These are phyloP conservation scores for Rapana venosa DNA, from an alignment of 2,888 invertebrate genomes.

Conservation along the genomic window DNA sequence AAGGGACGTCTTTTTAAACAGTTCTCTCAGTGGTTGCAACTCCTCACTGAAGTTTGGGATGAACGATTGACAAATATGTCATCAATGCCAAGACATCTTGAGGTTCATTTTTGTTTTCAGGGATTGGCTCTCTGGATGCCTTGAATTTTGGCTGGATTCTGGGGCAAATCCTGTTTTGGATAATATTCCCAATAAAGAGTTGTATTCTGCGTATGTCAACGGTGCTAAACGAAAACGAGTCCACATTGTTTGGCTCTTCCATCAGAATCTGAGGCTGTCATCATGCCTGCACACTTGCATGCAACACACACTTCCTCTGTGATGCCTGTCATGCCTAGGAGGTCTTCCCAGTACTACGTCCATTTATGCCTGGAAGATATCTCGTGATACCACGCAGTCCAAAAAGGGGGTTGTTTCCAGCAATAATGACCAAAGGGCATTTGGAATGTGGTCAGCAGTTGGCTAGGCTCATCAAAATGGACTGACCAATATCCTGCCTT, in stretches of 20 bases:
- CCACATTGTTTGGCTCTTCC: conserved; percentile 35
- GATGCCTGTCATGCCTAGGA: conserved; percentile 42
- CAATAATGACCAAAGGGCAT: conserved; percentile 8
- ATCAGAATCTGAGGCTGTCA: conserved; percentile 28
- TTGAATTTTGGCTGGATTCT: conserved; percentile 42
- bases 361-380: conserved; percentile 6
- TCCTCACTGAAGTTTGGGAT: conserved; percentile 42
- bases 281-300: conserved; percentile 44
- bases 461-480: neutral
- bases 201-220: conserved; percentile 32
- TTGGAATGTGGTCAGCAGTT: neutral
- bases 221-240: conserved; percentile 49
- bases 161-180: neutral
- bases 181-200: neutral
- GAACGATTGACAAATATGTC: conserved; percentile 44
- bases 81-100: conserved; percentile 48
- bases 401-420: neutral
- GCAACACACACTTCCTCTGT: conserved; percentile 44
- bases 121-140: conserved; percentile 46
- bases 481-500: conserved; percentile 7
- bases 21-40: conserved; percentile 40
- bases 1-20: conserved; percentile 47
- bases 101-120: conserved; percentile 41
- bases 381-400: neutral
- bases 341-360: conserved; percentile 21